Evolutionary conservation across 2,888 invertebrate species (phyloP), one percentile per base, ranked within the genome.

Genomic region (Rugalucina vietnamica): DNA sequence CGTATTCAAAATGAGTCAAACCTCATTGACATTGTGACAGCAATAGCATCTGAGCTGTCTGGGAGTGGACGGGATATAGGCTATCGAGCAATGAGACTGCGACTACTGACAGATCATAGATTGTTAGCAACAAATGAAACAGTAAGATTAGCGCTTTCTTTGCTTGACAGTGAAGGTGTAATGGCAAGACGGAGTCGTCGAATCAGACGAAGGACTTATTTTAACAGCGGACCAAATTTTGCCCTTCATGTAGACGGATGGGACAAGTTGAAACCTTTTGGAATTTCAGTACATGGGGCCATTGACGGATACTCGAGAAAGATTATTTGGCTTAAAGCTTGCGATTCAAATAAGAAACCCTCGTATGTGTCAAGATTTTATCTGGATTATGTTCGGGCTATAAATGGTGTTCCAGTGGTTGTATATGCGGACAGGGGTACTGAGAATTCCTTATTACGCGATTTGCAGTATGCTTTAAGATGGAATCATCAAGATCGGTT

Each of bases 211-310:
- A 69, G 82, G 36, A n/a, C 43, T 2, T 82, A 82, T 71, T 21
- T 10, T 27, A 82, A 82, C 37, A 24, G 49, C 36, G 79, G 82
- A 32, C 82, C 78, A 54, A 78, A 78, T 34, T 76, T 27, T 43
- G 2, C 50, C 2, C 34, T 81, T 21, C 76, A 69, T 77, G 49
- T 81, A 14, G 82, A 82, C 39, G 82, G 82, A 21, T 77, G 75
- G 36, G 82, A 82, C 39, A 82, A 82, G 74, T 29, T 82, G 27
- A 79, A 65, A 34, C 74, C 75, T 3, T 82, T 72, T 49, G 82
- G 82, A 24, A 72, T 82, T 32, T 21, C 54, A 10, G 75, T 82
- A 24, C 82, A 82, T 27, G 82, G 75, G 21, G 34, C 50, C 50
- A 77, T 82, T 1, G 82, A 82, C 43, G 82, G 79, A 24, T 82